Evolutionary conservation across 2,113 vertebrate genomes (phyloP), one percentile per base, ranked within the genome.

Genomic region (Pluvianellus socialis): DNA sequence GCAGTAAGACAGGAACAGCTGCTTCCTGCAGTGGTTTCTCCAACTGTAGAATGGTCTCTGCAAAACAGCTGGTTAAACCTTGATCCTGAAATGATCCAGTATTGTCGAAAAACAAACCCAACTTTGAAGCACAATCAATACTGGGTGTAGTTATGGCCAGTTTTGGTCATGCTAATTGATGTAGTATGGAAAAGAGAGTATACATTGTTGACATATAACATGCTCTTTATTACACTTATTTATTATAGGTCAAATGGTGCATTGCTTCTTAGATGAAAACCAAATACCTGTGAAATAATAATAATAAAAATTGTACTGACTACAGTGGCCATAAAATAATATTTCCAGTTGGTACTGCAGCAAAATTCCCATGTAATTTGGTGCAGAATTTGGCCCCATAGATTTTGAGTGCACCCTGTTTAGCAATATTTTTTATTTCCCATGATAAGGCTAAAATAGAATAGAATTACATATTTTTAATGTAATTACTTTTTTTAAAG

Each of bases 71-170:
- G 98, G 98, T 97, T 97, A 44, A 98, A 95, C 63, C 90, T 98
- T 81, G 98, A 98, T 63, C 98, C 98, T 19, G 97, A 98, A 83
- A 96, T 98, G 75, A 96, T 97, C 52, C 98, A 98, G 8, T 98
- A 99, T 32, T 98, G 99, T 94, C 93, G 94, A 79, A 98, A 98
- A 77, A 96, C 98, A 85, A 98, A 98, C 83, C 99, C 99, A 4
- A 95, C 97, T 10, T 97, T 99, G 93, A 99, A 98, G 88, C 97
- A 56, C 81, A 98, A 87, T 96, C 99, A 99, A n/a, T 99, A 99
- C 44, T 99, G 99, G 99, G 99, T 99, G 20, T 99, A 98, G 98
- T 55, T 56, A 42, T 9, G 33, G 24, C 18, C n/a, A n/a, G 15
- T 42, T 94, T 82, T 59, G 42, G 14, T 73, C n/a, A 24, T 70